These are phyloP conservation scores for Leucophenga varia DNA, from an alignment of 1,140 invertebrate genomes.

Conservation along the genomic window DNA sequence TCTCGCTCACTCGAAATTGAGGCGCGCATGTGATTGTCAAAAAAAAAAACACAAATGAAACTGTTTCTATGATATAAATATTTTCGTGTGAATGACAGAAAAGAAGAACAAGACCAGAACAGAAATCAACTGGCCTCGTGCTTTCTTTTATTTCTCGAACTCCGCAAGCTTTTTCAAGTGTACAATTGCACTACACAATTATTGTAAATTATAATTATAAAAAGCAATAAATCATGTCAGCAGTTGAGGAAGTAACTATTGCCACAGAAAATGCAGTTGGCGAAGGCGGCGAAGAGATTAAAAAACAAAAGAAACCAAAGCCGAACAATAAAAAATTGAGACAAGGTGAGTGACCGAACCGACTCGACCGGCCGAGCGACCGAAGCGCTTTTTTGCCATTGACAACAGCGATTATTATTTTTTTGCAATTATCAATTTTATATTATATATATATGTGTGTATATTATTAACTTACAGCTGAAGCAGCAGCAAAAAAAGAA, in stretches of 20 bases:
- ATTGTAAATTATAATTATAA: neutral
- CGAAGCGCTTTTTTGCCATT: neutral
- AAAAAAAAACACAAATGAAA: too few species aligned
- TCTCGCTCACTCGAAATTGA: too few species aligned
- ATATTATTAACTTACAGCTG: constrained; percentile 19
- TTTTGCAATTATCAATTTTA: constrained; percentile 4
- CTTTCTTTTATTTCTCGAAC: constrained; percentile 19
- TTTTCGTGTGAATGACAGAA: too few species aligned
- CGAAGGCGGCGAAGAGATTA: constrained; percentile 30
- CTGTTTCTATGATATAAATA: too few species aligned
- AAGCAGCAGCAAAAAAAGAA: constrained; percentile 43
- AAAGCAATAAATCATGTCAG: constrained; percentile 32
- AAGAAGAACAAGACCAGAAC: too few species aligned
- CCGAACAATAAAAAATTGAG: constrained; percentile 53
- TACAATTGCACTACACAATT: constrained; percentile 17
- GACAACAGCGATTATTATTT: neutral
- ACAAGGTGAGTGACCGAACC: constrained; percentile 47
- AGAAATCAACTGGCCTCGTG: constrained; percentile 26
- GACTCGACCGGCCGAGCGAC: neutral
- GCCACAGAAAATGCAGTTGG: neutral
- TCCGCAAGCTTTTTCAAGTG: constrained; percentile 16
- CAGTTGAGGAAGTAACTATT: constrained; percentile 29
- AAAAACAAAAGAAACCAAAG: constrained; percentile 54
- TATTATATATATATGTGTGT: too few species aligned
- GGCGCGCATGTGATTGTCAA: too few species aligned